Evolutionary conservation across 2,113 vertebrate species (phyloP).

Genomic region (Chauna torquata): DNA sequence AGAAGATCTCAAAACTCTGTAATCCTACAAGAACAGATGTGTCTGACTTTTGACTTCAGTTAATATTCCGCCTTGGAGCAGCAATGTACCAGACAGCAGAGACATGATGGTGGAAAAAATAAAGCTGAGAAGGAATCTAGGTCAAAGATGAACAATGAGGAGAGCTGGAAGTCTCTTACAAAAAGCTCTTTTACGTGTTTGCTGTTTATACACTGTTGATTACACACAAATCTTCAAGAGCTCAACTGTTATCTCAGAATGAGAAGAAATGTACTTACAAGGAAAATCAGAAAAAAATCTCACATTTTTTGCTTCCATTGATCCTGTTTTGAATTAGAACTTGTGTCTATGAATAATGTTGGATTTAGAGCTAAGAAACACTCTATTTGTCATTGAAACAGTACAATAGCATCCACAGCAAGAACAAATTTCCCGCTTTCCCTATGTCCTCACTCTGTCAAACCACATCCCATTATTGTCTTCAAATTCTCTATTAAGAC

Average conservation of each 20-base stretch:
- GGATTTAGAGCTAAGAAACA: neutral
- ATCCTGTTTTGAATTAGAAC: neutral
- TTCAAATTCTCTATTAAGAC: neutral
- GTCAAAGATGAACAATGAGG: neutral
- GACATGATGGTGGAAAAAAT: neutral
- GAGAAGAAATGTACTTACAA: neutral
- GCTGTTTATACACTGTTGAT: neutral
- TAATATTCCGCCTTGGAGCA: neutral
- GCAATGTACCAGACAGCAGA: neutral
- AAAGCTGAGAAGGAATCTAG: neutral
- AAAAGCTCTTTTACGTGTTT: rapidly evolving
- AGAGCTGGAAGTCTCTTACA: neutral
- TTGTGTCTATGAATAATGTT: neutral
- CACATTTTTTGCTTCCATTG: neutral
- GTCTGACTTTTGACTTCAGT: neutral
- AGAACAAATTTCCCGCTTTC: neutral
- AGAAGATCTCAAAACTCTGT: neutral
- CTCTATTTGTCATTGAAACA: neutral
- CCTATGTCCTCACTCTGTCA: neutral
- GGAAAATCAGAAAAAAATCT: neutral
- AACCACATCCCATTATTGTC: neutral
- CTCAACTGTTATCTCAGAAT: neutral
- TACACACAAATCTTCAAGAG: neutral
- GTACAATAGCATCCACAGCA: neutral
- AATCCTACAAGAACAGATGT: neutral